Conservation (phyloP, 1,140 invertebrate species). For the Aphis gossypii region DNA sequence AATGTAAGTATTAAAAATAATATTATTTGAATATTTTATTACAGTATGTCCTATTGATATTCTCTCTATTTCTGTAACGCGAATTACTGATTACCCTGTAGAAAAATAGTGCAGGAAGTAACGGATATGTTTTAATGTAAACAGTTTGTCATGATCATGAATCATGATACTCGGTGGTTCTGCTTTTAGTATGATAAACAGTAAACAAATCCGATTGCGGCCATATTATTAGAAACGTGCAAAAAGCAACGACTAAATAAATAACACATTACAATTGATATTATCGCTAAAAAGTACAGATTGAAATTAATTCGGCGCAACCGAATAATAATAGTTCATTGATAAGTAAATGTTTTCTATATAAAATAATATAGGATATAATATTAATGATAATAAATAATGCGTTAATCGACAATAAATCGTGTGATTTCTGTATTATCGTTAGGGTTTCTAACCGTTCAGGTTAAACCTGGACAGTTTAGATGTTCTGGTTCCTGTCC, state of each 20-base stretch:
- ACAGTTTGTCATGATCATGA: neutral
- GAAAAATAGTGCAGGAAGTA: neutral
- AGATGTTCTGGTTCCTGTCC: no score
- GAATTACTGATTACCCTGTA: neutral
- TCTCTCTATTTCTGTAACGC: neutral
- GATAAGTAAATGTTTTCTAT: neutral
- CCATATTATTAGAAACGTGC: neutral
- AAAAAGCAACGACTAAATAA: neutral
- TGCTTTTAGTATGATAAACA: neutral
- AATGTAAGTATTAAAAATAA: no score
- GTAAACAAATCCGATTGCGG: neutral
- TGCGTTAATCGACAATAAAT: no score
- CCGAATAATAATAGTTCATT: neutral
- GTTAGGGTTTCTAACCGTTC: no score
- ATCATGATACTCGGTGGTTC: neutral
- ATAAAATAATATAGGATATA: neutral
- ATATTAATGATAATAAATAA: neutral
- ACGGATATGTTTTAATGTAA: neutral
- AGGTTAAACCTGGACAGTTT: no score
- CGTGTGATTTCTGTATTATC: neutral
- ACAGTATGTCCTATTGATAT: neutral
- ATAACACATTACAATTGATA: neutral
- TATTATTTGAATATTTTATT: neutral
- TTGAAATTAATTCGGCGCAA: neutral
- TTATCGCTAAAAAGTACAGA: neutral